Base-by-base conservation (phyloP, 2,797 vertebrate species). In the Protonibea diacanthus region DNA sequence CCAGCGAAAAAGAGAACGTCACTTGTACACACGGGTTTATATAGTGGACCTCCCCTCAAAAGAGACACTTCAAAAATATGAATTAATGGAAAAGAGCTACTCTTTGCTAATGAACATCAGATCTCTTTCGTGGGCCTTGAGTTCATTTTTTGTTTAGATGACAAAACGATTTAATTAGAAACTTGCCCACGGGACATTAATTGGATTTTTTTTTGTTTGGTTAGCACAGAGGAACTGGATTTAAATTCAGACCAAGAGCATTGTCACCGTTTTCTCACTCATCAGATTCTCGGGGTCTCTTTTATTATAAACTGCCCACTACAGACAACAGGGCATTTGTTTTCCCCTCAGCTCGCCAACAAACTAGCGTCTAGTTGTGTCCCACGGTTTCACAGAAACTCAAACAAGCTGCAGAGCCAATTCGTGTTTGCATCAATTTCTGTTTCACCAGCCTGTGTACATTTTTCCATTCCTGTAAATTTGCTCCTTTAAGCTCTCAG, bases 351-450 rank as follows among this genome's bases (percentile, higher is more conserved):
- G 33, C 49, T 74, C 44, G 33, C 29, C 29, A 48, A 44, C 59
- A 51, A 64, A 47, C 49, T 27, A 25, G 42, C 3, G n/a, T 65
- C 12, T 61, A 80, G 67, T 60, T 78, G 42, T 62, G 48, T 71
- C 71, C 20, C 75, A n/a, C 52, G 48, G 33, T 74, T 74, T 61
- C 59, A 63, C 12, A 25, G 25, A 68, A 49, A 59, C 23, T 7
- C 47, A 56, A 65, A 70, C 68, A 48, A 14, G 59, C 55, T 33
- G 27, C 38, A 45, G n/a, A 49, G 51, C 69, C 5, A 20, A 78
- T 71, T 65, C 53, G 33, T 62, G 57, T 70, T 75, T 71, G 45
- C 51, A 47, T 80, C 72, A 23, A 45, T 56, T 65, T 76, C 42
- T 40, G 49, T 69, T 71, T 72, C 44, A 33, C 45, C 45, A 51